Evolutionary conservation across 2,797 vertebrate species (phyloP), one percentile per base, ranked within the genome.

Genomic region (Notolabrus celidotus): DNA sequence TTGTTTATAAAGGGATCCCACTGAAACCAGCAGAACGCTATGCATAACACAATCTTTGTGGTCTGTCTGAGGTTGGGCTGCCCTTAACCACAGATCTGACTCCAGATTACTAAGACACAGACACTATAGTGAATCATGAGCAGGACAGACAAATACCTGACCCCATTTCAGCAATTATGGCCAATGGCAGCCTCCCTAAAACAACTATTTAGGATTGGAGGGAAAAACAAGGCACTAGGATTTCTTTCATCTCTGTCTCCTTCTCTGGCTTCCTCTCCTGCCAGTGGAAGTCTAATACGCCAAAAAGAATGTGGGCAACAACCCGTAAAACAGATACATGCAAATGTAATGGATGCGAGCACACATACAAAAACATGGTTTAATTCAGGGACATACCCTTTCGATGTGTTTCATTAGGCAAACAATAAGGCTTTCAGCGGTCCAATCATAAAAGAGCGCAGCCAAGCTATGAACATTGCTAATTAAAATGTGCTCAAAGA

Each of bases 401-500:
- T 88, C 71, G 64, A 89, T 80, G 89, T 87, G 89, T 93, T 92
- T 92, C 88, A 89, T 91, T 84, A 88, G 86, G 69, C 77, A 87
- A 90, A 91, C 89, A 92, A 91, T 92, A 93, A 90, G 79, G 73
- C 90, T 91, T 92, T 90, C 88, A 89, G 85, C 67, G 86, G 86
- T 80, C 80, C 87, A 89, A 91, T 91, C 88, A 91, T 91, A 90
- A 93, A 90, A 90, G 79, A 81, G 82, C 39, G 46, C 72, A 77
- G 89, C 91, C 92, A 90, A 90, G 84, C 88, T 90, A 89, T 85
- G 87, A 93, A 89, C 85, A 83, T 90, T 89, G 88, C 87, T 92
- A 92, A 93, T 92, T 90, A 93, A 91, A 91, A 89, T 82, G 43
- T 62, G 81, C 80, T 93, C 87, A 92, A 93, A 91, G 89, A 91